Evolutionary conservation across 2,113 vertebrate genomes (phyloP).

Genomic region (Microcebus jonahi): DNA sequence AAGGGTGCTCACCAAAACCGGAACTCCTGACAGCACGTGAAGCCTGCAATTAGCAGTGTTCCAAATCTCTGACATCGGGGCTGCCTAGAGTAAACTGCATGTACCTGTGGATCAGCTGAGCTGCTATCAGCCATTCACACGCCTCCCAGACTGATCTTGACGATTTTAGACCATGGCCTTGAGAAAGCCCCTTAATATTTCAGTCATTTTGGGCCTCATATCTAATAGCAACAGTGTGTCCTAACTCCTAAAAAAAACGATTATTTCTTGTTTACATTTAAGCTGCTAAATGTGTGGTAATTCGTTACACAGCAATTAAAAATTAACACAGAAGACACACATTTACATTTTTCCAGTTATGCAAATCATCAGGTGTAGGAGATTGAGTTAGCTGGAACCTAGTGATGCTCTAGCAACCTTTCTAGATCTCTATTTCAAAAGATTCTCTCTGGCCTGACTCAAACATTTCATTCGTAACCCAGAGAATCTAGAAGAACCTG

Average conservation of each 20-base stretch:
- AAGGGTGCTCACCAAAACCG: background rate
- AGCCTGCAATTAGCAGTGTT: background rate
- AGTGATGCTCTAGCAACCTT: background rate
- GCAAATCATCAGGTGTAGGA: background rate
- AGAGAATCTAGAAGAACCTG: background rate
- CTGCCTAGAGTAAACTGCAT: background rate
- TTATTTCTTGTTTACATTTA: background rate
- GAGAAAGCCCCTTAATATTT: background rate
- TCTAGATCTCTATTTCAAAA: background rate
- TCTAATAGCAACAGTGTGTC: background rate
- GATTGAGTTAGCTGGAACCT: background rate
- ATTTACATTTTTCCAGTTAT: background rate
- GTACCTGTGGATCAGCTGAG: background rate
- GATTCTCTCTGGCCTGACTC: background rate
- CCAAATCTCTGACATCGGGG: background rate
- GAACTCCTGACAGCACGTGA: background rate
- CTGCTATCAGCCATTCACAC: too few species aligned
- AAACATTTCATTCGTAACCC: background rate
- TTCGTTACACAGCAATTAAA: background rate
- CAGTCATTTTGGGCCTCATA: background rate
- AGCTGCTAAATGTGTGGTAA: background rate
- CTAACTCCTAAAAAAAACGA: background rate
- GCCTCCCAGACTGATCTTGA: background rate
- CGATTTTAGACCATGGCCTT: background rate
- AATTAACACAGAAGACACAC: background rate